phyloP scores from a whole-genome alignment of 2,797 vertebrate species.

The Myotis daubentonii region DNA sequence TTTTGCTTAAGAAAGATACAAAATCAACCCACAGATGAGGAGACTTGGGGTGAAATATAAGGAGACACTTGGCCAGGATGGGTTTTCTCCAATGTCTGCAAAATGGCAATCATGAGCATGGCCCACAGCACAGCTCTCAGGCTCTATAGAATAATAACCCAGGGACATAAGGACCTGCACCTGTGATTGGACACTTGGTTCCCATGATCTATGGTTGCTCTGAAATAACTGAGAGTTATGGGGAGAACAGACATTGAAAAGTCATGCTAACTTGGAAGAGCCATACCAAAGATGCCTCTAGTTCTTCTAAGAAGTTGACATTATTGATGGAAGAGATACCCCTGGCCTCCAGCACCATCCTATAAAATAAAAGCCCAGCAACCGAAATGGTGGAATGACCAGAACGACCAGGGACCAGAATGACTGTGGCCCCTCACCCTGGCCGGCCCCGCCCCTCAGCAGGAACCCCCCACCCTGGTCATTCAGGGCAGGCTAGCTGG shows the following conservation, averaged over 20 bases:
- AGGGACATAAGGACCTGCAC: accelerated
- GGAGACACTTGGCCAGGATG: background rate
- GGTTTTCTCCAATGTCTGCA: background rate
- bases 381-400: no score
- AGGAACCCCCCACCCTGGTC: no score
- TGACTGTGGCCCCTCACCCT: no score
- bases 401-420: no score
- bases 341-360: background rate
- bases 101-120: no score
- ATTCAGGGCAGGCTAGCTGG: no score
- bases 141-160: accelerated
- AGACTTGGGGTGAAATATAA: background rate
- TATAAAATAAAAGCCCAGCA: no score
- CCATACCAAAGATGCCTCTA: background rate
- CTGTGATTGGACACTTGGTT: background rate
- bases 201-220: background rate
- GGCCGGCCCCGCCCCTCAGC: no score
- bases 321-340: background rate
- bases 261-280: background rate
- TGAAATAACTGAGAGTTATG: background rate
- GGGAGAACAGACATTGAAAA: background rate
- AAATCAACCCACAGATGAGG: background rate
- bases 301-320: background rate
- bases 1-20: background rate
- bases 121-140: background rate